A percentile compares a stretch with the other conserved stretches of the same genome.
phyloP scores from a whole-genome alignment of 1,140 invertebrate species.

The Papilio polyxenes region DNA sequence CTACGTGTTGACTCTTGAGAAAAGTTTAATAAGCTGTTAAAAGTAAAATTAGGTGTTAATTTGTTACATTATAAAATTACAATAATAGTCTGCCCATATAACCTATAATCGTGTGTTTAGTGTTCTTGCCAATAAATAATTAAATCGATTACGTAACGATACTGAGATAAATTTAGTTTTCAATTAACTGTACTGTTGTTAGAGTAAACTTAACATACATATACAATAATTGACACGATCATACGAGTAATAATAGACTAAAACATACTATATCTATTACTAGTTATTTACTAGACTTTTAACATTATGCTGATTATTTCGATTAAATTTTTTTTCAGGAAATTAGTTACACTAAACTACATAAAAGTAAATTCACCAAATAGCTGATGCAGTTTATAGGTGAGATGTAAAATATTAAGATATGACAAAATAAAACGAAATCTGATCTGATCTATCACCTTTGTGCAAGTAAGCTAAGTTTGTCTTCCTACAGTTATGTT shows the following conservation, averaged over 20 bases:
- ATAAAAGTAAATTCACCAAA: too few relatives aligned
- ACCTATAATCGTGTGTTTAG: not conserved
- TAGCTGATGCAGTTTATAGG: too few relatives aligned
- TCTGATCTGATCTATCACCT: not conserved
- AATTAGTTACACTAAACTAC: too few relatives aligned
- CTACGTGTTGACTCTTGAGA: not conserved
- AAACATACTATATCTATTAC: too few relatives aligned
- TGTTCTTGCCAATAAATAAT: conserved; percentile 6
- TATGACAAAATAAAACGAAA: too few relatives aligned
- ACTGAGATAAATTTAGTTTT: not conserved
- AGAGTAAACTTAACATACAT: not conserved
- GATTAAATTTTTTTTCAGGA: too few relatives aligned
- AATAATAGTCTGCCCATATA: not conserved
- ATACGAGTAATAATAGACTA: not conserved
- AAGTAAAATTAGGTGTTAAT: not conserved
- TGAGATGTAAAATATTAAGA: too few relatives aligned
- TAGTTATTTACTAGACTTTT: too few relatives aligned
- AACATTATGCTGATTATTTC: too few relatives aligned
- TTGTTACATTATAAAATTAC: not conserved
- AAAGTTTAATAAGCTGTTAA: not conserved
- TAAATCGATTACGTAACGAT: not conserved
- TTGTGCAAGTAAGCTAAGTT: not conserved
- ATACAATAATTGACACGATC: not conserved
- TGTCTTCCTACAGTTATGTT: not conserved
- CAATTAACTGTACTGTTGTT: conserved; percentile 1